Evolutionary conservation across 2,113 vertebrate species (phyloP).

Genomic region (Sylvilagus bachmani): DNA sequence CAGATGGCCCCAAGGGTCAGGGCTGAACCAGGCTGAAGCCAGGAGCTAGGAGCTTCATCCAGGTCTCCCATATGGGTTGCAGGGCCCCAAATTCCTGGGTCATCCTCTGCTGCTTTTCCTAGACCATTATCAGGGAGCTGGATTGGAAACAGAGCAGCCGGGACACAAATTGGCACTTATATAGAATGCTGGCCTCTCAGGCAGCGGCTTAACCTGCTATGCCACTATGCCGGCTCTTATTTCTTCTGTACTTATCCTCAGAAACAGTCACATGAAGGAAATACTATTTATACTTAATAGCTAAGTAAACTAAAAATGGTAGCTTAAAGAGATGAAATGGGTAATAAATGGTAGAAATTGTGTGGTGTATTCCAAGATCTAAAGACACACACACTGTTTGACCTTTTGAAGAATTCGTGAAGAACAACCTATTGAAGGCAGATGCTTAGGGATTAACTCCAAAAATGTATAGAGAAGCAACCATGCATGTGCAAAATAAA

Average conservation of each 20-base stretch:
- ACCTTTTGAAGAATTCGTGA: conserved; percentile 3
- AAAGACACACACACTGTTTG: neutral
- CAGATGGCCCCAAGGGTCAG: too few species aligned
- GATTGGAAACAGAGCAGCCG: too few species aligned
- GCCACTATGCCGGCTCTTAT: too few species aligned
- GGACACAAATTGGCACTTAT: too few species aligned
- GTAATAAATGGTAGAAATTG: neutral
- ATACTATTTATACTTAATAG: neutral
- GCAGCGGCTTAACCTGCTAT: too few species aligned
- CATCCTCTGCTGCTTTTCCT: too few species aligned
- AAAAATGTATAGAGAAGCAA: neutral
- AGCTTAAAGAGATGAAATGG: neutral
- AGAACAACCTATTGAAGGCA: neutral
- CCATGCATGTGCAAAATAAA: neutral
- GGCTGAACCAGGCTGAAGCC: too few species aligned
- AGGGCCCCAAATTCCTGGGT: too few species aligned
- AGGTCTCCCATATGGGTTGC: too few species aligned
- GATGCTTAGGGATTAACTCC: neutral
- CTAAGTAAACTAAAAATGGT: neutral
- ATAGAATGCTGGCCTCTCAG: too few species aligned
- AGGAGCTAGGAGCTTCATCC: too few species aligned
- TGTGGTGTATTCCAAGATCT: neutral
- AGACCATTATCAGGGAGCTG: too few species aligned
- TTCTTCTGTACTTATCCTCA: neutral
- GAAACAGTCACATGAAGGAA: neutral